phyloP scores from a whole-genome alignment of 2,113 vertebrate genomes.

The Martes martes region DNA sequence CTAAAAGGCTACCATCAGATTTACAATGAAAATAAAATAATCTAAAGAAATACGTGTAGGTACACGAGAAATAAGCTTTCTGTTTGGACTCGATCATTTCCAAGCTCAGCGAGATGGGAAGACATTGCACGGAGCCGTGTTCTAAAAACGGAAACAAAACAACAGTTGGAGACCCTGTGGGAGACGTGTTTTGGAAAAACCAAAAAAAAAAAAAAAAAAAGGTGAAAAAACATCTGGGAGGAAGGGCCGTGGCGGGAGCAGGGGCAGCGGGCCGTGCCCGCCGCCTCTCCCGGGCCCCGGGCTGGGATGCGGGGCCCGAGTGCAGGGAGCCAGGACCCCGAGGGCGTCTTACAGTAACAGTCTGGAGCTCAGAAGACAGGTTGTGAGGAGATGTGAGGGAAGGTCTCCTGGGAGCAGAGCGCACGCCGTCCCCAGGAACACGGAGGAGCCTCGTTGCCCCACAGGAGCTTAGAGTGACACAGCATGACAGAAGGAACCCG shows the following conservation, averaged over 20 bases:
- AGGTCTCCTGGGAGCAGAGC: not conserved
- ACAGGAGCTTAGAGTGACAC: not conserved
- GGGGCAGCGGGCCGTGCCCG: rapidly evolving
- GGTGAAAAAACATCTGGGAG: rapidly evolving
- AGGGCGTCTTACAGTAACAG: rapidly evolving
- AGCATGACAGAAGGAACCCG: not conserved
- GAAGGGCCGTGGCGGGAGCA: not conserved
- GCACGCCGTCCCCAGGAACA: not conserved
- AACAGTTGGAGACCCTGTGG: not conserved
- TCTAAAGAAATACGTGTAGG: not conserved
- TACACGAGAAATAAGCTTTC: not conserved
- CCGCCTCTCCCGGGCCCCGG: rapidly evolving
- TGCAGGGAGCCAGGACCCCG: not conserved
- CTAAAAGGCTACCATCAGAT: conserved; percentile 5
- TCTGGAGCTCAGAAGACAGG: not conserved
- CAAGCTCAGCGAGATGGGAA: not conserved
- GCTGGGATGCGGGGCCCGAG: not conserved
- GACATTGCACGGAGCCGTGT: not conserved
- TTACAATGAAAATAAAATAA: conserved; percentile 13
- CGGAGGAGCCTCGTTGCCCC: not conserved
- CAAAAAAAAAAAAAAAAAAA: not conserved
- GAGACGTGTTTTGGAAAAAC: not conserved
- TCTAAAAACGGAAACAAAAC: not conserved
- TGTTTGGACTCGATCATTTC: conserved; percentile 7
- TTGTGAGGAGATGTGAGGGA: not conserved